phyloP scores from a whole-genome alignment of 2,888 invertebrate genomes.

The Nezara viridula region DNA sequence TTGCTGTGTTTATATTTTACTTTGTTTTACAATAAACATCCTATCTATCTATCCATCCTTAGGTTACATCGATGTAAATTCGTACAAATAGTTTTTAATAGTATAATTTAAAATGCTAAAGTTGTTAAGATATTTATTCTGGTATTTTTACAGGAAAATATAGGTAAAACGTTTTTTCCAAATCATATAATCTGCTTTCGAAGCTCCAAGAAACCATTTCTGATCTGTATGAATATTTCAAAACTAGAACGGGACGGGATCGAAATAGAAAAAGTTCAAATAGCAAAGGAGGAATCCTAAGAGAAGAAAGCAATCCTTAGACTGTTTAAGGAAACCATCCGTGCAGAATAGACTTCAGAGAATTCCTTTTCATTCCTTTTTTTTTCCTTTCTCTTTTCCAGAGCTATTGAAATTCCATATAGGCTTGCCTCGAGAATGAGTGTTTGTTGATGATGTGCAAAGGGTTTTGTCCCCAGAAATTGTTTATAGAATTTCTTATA shows the following conservation, averaged over 20 bases:
- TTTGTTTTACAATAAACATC: no score
- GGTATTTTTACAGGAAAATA: background rate
- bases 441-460: background rate
- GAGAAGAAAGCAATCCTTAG: conserved; percentile 27
- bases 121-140: no score
- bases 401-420: conserved; percentile 34
- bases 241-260: background rate
- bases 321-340: conserved; percentile 40
- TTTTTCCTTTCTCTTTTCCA: background rate
- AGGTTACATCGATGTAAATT: no score
- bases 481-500: background rate
- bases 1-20: no score
- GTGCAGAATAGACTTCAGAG: conserved; percentile 33
- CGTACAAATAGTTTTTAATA: no score
- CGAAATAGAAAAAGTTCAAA: conserved; percentile 11
- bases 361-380: background rate
- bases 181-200: background rate
- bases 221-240: conserved; percentile 1
- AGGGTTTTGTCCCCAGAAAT: background rate
- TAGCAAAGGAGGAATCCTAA: conserved; percentile 12
- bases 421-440: background rate
- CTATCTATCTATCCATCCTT: no score
- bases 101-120: no score
- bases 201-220: background rate
- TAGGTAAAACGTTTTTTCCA: background rate